A percentile compares a stretch with the other conserved stretches of the same genome.
phyloP scores from a whole-genome alignment of 2,113 vertebrate species.

The Muntiacus reevesi region DNA sequence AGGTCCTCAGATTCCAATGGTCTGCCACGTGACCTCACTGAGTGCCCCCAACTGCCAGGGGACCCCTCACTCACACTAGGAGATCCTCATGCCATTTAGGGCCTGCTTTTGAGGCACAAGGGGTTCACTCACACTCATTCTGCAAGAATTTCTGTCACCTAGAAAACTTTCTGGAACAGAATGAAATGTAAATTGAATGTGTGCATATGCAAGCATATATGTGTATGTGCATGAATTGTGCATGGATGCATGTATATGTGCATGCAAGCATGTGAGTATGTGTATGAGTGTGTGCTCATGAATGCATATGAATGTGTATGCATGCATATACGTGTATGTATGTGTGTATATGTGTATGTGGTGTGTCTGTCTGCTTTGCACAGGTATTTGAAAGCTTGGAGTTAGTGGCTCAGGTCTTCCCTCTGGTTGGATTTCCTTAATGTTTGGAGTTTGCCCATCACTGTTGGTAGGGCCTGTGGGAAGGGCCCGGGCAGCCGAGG shows the following conservation, averaged over 20 bases:
- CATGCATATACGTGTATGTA: background rate
- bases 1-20: background rate
- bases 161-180: background rate
- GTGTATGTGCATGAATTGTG: background rate
- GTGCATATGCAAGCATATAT: background rate
- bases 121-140: background rate
- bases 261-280: fast-evolving
- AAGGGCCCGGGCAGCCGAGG: background rate
- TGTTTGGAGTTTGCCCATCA: background rate
- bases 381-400: background rate
- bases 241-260: too few species aligned
- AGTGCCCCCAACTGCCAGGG: fast-evolving
- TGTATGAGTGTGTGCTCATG: background rate
- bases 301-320: background rate
- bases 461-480: background rate
- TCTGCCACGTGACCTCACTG: background rate
- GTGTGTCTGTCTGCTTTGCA: background rate
- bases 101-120: background rate
- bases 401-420: background rate
- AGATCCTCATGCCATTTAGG: background rate
- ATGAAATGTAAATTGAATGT: background rate
- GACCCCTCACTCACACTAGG: background rate
- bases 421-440: background rate
- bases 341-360: background rate
- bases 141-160: background rate